phyloP scores from a whole-genome alignment of 2,113 vertebrate genomes.

The Entomyzon cyanotis region DNA sequence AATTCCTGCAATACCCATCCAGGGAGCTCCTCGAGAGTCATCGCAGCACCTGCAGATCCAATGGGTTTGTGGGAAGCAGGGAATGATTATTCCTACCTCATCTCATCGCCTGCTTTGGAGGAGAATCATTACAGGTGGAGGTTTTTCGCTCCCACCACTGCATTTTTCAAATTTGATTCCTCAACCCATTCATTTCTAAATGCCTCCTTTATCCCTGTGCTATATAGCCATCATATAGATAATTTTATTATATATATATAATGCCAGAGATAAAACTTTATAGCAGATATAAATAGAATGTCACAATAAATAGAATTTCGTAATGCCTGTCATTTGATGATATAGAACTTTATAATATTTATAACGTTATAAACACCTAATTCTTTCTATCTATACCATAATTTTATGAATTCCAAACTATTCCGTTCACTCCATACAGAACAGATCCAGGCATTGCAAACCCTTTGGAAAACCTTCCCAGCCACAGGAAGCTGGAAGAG shows the following conservation, averaged over 20 bases:
- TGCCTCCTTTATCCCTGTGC: no score
- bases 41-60: neutral
- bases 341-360: neutral
- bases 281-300: no score
- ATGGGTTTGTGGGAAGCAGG: neutral
- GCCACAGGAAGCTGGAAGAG: no score
- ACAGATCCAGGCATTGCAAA: neutral
- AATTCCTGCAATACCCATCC: neutral
- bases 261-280: no score
- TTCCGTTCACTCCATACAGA: neutral
- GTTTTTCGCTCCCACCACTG: neutral
- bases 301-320: no score
- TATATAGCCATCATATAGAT: no score
- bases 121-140: neutral
- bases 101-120: neutral
- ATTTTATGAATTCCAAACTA: rapidly evolving
- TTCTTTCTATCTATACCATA: no score
- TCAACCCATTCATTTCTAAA: no score
- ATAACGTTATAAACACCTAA: no score
- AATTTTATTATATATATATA: no score
- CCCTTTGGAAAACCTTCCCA: neutral
- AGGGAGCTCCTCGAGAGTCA: rapidly evolving
- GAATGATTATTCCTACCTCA: constrained; percentile 17
- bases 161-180: neutral
- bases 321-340: rapidly evolving